Conservation (phyloP, 1,140 invertebrate genomes). For the Zophobas morio region DNA sequence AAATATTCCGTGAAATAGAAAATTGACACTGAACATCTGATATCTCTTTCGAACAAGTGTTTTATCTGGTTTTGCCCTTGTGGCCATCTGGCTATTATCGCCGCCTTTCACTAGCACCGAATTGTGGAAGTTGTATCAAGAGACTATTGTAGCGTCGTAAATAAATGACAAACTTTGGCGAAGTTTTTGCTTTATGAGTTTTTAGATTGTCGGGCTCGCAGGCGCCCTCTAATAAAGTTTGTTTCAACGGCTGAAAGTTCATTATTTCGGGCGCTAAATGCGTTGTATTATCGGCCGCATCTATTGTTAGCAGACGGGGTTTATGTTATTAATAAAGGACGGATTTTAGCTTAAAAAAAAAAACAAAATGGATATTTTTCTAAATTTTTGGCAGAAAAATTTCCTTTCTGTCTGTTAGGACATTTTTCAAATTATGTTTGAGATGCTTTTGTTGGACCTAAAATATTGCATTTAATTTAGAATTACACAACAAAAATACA, state of each 20-base stretch:
- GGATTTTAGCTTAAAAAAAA: too few species aligned
- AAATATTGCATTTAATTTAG: too few species aligned
- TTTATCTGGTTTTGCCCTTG: slow-evolving; percentile 12
- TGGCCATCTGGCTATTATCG: slow-evolving; percentile 21
- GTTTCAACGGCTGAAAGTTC: slow-evolving; percentile 11
- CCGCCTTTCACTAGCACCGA: slow-evolving; percentile 23
- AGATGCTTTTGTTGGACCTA: too few species aligned
- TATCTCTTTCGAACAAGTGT: slow-evolving; percentile 20
- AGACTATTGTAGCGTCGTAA: slow-evolving; percentile 36
- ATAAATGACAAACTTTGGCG: slow-evolving; percentile 26
- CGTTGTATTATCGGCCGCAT: background rate
- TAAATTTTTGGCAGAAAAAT: too few species aligned
- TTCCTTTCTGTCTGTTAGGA: too few species aligned
- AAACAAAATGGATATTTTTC: too few species aligned
- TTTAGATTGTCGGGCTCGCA: slow-evolving; percentile 30
- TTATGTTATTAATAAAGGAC: background rate
- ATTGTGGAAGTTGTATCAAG: slow-evolving; percentile 35
- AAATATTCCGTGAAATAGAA: background rate
- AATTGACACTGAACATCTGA: slow-evolving; percentile 10
- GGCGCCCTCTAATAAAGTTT: slow-evolving; percentile 23
- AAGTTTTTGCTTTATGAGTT: slow-evolving; percentile 35
- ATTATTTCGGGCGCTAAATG: slow-evolving; percentile 19
- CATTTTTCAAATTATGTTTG: too few species aligned
- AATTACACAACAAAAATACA: too few species aligned
- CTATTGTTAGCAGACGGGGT: slow-evolving; percentile 1